Base-by-base conservation (phyloP, 92 coral and sea anemone genomes). In the Epizoanthus stellaris region DNA sequence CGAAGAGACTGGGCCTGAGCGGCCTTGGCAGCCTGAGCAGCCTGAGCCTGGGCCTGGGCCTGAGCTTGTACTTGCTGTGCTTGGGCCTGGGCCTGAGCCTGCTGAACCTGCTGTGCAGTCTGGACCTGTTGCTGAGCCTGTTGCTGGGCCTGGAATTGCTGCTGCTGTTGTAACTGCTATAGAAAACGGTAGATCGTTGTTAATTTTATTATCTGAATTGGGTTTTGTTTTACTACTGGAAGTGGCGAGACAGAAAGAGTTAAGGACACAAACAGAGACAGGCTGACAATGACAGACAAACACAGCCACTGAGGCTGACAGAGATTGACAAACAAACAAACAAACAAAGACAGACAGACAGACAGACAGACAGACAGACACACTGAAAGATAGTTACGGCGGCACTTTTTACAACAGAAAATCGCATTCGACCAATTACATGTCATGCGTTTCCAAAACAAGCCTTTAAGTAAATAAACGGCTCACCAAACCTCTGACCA, bases 101-200 rank as follows among this genome's bases (percentile, higher is more conserved):
- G 82, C 71, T 91, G 92, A 82, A 88, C 88, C 70, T 89, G 95
- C 84, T 91, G 98, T 47, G 88, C 88, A 7, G 89, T 88, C 73
- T 86, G 88, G 76, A 82, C 77, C 75, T 80, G 94, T 43, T 82
- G 89, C 61, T 86, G 88, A 10, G 90, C 91, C 86, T 89, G 87
- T 63, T 80, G 86, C 53, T 85, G 88, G 13, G 88, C 84, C 49
- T 45, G 40, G 21, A 58, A 65, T 30, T 30, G 36, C 25, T 70
- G 76, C 47, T 77, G 82, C 21, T 77, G 82, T 21, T 77, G 82
- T 40, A 77, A 77, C 39, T 77, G 45, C n/a, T 21, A 25, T 39
- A 14, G 16, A 25, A 5, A 12, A 34, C 20, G 56, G 16, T 25
- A 2, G 2, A 67, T 8, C 56, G 39, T 67, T 16, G 71, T 67